Conservation (phyloP, 1,140 invertebrate genomes). For the Pissodes strobi region DNA sequence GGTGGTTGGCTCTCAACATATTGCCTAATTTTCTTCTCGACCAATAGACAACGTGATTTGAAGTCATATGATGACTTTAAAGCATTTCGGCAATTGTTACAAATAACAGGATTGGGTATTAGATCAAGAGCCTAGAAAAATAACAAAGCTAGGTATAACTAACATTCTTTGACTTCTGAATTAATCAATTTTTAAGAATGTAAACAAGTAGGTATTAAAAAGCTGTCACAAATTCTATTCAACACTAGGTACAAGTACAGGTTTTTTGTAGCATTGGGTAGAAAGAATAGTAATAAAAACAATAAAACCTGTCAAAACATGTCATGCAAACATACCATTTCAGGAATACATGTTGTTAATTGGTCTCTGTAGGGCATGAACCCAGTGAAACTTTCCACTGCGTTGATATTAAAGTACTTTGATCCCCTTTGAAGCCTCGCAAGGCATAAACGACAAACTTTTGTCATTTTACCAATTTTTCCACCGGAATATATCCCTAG, state of each 20-base stretch:
- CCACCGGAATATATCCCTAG: no score
- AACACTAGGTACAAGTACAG: no score
- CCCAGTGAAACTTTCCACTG: slow-evolving; percentile 42
- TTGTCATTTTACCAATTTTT: slow-evolving; percentile 38
- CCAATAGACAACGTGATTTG: slow-evolving; percentile 37
- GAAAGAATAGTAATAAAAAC: no score
- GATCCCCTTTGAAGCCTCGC: slow-evolving; percentile 35
- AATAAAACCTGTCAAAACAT: background rate
- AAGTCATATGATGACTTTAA: slow-evolving; percentile 43
- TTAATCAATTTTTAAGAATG: no score
- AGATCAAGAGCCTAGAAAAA: slow-evolving; percentile 41
- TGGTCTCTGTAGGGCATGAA: slow-evolving; percentile 46
- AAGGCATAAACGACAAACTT: slow-evolving; percentile 46
- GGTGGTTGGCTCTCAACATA: no score
- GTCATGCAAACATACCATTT: slow-evolving; percentile 37
- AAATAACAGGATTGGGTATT: slow-evolving; percentile 44
- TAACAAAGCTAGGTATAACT: no score
- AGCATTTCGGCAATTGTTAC: slow-evolving; percentile 38
- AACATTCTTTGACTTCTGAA: no score
- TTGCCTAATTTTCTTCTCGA: slow-evolving; percentile 42
- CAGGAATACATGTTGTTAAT: slow-evolving; percentile 44
- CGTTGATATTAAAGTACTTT: slow-evolving; percentile 45
- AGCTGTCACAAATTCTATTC: no score
- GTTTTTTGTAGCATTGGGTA: no score
- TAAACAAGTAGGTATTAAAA: no score